Conservation (phyloP, 2,113 vertebrate genomes). For the Butastur rufipennis region DNA sequence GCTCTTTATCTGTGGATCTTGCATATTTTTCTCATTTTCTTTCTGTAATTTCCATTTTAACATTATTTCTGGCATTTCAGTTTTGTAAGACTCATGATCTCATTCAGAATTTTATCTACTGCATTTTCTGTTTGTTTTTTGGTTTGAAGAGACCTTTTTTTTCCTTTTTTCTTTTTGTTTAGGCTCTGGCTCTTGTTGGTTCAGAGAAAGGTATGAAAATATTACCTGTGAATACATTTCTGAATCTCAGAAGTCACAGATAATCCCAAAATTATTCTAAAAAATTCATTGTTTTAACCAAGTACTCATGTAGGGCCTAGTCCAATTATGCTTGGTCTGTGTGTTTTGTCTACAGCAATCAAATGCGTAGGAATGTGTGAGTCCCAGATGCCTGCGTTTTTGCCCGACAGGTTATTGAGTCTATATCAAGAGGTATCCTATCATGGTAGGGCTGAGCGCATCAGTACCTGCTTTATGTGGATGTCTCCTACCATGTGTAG, state of each 20-base stretch:
- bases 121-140: background rate
- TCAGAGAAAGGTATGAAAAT: background rate
- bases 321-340: accelerated
- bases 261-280: background rate
- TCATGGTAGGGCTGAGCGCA: background rate
- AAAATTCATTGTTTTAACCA: background rate
- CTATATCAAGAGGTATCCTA: accelerated
- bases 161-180: too few species aligned
- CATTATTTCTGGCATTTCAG: background rate
- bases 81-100: background rate
- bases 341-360: background rate
- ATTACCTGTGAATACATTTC: background rate
- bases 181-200: background rate
- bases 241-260: background rate
- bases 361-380: accelerated
- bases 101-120: background rate
- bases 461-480: background rate
- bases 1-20: background rate
- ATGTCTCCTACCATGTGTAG: background rate
- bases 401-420: background rate
- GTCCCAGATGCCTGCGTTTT: background rate
- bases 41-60: background rate
- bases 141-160: background rate
- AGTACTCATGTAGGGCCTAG: background rate
- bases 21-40: background rate